These are phyloP conservation scores for Atta colombica DNA, from an alignment of 1,140 invertebrate genomes.

Conservation along the genomic window DNA sequence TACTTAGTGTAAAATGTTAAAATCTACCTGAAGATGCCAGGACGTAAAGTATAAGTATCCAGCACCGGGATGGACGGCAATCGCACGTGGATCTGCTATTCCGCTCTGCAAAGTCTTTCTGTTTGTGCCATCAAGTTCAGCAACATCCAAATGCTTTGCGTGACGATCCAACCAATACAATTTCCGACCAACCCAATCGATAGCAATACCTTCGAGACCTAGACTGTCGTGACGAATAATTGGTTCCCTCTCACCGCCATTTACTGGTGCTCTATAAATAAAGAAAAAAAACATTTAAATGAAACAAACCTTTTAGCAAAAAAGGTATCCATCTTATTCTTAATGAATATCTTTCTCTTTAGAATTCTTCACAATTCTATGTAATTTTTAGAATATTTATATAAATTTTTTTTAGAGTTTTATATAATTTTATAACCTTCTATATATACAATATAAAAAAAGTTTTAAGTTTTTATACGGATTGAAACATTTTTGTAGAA, in stretches of 20 bases:
- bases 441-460: not conserved
- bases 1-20: not conserved
- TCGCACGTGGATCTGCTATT: conserved; percentile 96
- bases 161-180: conserved; percentile 99
- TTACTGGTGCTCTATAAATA: conserved; percentile 79
- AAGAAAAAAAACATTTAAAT: not conserved
- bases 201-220: conserved; percentile 97
- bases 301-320: not conserved
- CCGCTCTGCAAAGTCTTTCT: conserved; percentile 95
- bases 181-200: conserved; percentile 99
- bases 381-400: not conserved
- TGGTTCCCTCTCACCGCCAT: conserved; percentile 90
- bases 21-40: conserved; percentile 93
- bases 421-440: not conserved
- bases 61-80: conserved; percentile 97
- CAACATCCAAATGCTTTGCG: conserved; percentile 96
- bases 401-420: not conserved
- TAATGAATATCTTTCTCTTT: not conserved
- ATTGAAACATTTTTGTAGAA: not conserved
- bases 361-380: not conserved
- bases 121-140: conserved; percentile 97
- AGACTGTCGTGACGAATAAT: conserved; percentile 97
- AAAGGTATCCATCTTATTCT: not conserved
- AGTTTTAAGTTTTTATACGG: not conserved
- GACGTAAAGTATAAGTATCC: conserved; percentile 98